Percentiles rank a stretch among this genome's conserved stretches.
Conservation (phyloP, 2,888 invertebrate species). For the Calliphora vomitoria region DNA sequence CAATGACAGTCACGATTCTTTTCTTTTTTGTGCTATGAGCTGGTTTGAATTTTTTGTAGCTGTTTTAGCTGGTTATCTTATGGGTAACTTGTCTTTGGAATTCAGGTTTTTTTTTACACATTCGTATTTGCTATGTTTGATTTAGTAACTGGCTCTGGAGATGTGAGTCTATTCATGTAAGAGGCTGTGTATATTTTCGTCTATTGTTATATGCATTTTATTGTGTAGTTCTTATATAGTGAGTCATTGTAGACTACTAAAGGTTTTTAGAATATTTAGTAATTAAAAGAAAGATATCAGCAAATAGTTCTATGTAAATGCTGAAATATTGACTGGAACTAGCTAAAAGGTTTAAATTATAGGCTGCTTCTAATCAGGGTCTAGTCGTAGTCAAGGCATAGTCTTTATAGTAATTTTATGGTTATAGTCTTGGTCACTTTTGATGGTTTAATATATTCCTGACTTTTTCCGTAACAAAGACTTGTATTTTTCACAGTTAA, state of each 20-base stretch:
- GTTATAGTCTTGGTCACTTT: background rate
- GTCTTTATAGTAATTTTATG: too few relatives aligned
- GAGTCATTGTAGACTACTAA: background rate
- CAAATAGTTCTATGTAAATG: too few relatives aligned
- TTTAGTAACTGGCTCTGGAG: slow-evolving; percentile 40
- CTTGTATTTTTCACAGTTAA: background rate
- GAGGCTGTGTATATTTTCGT: background rate
- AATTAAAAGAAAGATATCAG: too few relatives aligned
- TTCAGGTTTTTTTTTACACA: slow-evolving; percentile 11
- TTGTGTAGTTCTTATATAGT: background rate
- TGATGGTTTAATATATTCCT: background rate
- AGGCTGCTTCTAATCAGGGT: background rate
- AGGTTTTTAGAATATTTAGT: too few relatives aligned
- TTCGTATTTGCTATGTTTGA: slow-evolving; percentile 11
- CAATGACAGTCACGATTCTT: slow-evolving; percentile 57
- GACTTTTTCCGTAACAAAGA: background rate
- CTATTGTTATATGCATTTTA: background rate
- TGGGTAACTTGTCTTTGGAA: slow-evolving; percentile 13
- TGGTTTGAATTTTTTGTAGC: background rate
- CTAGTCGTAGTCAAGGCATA: background rate
- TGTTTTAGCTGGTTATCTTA: slow-evolving; percentile 12
- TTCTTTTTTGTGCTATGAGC: background rate
- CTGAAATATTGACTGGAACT: too few relatives aligned
- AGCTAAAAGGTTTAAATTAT: too few relatives aligned
- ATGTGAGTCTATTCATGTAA: slow-evolving; percentile 1